phyloP scores from a whole-genome alignment of 2,113 vertebrate genomes.

The Xiphophorus hellerii region DNA sequence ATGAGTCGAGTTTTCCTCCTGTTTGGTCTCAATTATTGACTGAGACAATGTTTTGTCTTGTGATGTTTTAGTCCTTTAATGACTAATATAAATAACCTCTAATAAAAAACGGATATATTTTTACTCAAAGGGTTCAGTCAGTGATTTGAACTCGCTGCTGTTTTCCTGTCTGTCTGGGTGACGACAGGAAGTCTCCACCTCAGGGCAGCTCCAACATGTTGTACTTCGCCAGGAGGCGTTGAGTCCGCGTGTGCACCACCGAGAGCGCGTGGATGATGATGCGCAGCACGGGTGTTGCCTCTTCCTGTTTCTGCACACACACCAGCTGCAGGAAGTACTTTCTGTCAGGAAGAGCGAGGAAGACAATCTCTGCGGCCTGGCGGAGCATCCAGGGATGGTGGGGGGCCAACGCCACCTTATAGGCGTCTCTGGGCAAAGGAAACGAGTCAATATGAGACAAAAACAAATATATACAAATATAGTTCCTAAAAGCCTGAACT shows the following conservation, averaged over 20 bases:
- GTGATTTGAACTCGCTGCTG: neutral
- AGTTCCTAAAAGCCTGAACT: too few relatives aligned
- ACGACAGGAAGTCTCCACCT: neutral
- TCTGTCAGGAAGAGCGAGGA: constrained; percentile 80
- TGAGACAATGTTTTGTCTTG: too few relatives aligned
- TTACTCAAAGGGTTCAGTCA: neutral
- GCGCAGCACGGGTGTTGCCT: constrained; percentile 67
- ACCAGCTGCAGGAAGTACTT: constrained; percentile 76
- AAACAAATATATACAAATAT: too few relatives aligned
- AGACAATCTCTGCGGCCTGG: constrained; percentile 79
- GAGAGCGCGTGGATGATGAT: constrained; percentile 59
- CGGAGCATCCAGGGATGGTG: constrained; percentile 85
- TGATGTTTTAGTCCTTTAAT: neutral
- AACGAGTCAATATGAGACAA: neutral
- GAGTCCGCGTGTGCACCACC: constrained; percentile 51
- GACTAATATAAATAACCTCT: neutral
- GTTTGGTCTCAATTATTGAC: too few relatives aligned
- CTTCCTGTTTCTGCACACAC: constrained; percentile 63
- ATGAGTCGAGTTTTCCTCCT: too few relatives aligned
- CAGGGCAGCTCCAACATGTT: constrained; percentile 68
- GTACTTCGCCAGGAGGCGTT: constrained; percentile 50
- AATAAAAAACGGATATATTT: neutral
- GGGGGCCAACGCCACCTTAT: constrained; percentile 77
- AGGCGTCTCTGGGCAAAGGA: constrained; percentile 74
- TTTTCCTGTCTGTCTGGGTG: neutral